These are phyloP conservation scores for Elachura formosa DNA, from an alignment of 2,113 vertebrate genomes.

Conservation along the genomic window DNA sequence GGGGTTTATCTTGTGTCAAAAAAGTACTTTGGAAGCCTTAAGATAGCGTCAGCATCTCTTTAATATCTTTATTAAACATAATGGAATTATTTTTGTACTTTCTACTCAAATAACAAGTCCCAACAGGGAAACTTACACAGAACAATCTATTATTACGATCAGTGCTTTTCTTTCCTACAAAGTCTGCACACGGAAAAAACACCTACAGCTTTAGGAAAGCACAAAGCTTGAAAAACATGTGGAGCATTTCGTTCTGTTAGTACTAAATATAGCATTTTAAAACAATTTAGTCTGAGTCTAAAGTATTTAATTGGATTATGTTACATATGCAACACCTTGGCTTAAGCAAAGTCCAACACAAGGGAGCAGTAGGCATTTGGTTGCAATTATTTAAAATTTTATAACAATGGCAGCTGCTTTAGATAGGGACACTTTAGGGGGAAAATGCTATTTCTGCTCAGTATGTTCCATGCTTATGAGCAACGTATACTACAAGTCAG, in stretches of 20 bases:
- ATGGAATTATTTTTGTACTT: not conserved
- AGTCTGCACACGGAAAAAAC: not conserved
- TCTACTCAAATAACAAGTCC: not conserved
- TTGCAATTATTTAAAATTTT: conserved; percentile 17
- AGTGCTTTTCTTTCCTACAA: not conserved
- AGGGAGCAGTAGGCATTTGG: not conserved
- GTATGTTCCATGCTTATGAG: not conserved
- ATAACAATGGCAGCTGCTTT: not conserved
- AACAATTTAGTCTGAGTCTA: not conserved
- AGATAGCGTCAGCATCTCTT: not conserved
- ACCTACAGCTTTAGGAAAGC: not conserved
- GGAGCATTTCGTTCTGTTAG: not conserved
- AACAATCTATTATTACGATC: not conserved
- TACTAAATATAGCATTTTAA: conserved; percentile 33
- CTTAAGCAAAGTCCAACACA: not conserved
- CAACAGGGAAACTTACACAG: not conserved
- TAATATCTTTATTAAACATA: not conserved
- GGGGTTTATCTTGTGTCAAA: not conserved
- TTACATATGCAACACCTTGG: not conserved
- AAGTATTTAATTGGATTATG: conserved; percentile 17
- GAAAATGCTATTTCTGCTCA: not conserved
- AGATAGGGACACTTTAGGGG: not conserved
- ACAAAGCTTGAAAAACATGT: not conserved
- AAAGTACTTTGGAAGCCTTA: not conserved
- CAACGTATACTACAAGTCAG: not conserved